Percentiles rank a stretch among this genome's conserved stretches.
Conservation (phyloP, 1,140 invertebrate genomes). For the Gonioctena quinquepunctata region DNA sequence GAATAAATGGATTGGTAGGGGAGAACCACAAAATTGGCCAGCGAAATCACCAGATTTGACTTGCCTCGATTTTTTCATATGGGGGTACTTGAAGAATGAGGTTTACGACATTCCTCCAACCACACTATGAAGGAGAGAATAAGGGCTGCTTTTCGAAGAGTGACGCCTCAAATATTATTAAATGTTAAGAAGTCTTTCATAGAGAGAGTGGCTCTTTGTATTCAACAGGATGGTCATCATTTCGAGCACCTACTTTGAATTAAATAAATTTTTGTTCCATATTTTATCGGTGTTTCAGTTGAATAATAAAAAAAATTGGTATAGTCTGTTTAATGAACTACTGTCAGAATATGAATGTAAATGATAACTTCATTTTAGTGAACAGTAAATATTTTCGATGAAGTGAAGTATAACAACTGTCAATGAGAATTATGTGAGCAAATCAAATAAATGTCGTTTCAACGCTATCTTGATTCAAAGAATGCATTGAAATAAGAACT, state of each 20-base stretch:
- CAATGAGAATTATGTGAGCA: slow-evolving; percentile 1
- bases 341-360: neutral
- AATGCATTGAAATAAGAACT: neutral
- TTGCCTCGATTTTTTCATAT: too few species aligned
- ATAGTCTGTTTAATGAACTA: neutral
- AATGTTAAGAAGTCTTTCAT: neutral
- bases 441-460: slow-evolving; percentile 1
- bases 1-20: neutral
- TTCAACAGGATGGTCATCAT: neutral
- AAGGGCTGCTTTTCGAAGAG: neutral
- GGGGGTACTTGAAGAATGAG: neutral
- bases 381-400: neutral
- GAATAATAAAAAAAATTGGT: neutral
- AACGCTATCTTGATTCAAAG: neutral
- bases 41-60: neutral
- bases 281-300: neutral
- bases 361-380: too few species aligned
- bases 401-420: neutral
- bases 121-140: neutral
- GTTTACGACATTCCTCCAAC: neutral
- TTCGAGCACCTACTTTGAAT: neutral
- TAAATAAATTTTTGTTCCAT: neutral
- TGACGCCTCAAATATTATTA: slow-evolving; percentile 1
- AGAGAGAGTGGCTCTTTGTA: neutral
- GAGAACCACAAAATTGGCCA: neutral